Percentiles rank a stretch among this genome's conserved stretches.
Conservation (phyloP, 1,140 invertebrate species). For the Microvelia longipes region DNA sequence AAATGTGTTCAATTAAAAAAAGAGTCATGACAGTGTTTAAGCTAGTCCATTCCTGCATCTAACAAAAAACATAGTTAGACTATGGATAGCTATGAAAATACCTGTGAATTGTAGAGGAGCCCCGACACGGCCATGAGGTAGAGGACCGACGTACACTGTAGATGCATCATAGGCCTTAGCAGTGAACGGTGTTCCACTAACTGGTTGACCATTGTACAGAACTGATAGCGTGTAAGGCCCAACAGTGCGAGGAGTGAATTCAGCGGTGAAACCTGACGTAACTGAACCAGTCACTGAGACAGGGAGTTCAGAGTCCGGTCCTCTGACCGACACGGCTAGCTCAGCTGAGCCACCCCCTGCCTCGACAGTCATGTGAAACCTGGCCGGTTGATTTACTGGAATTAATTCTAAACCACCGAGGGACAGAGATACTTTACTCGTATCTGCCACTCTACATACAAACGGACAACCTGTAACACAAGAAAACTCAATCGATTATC, state of each 20-base stretch:
- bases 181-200: slow-evolving; percentile 79
- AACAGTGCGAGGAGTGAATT: slow-evolving; percentile 78
- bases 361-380: slow-evolving; percentile 77
- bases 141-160: slow-evolving; percentile 67
- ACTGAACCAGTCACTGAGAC: slow-evolving; percentile 80
- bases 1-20: too few relatives aligned
- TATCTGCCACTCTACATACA: slow-evolving; percentile 62
- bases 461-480: slow-evolving; percentile 60
- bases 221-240: slow-evolving; percentile 78
- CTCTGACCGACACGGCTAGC: slow-evolving; percentile 68
- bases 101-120: slow-evolving; percentile 77
- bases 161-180: slow-evolving; percentile 89
- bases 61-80: too few relatives aligned
- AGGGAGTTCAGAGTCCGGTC: slow-evolving; percentile 60
- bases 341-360: slow-evolving; percentile 56
- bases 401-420: slow-evolving; percentile 69
- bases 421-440: slow-evolving; percentile 60
- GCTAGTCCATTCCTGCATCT: too few relatives aligned
- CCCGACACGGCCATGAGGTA: slow-evolving; percentile 61
- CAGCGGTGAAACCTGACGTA: slow-evolving; percentile 68
- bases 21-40: too few relatives aligned
- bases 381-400: slow-evolving; percentile 69
- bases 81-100: too few relatives aligned
- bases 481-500: neutral
- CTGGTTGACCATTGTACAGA: slow-evolving; percentile 77